Evolutionary conservation across 2,888 invertebrate genomes (phyloP).

Genomic region (Poecilobothrus nobilitatus): DNA sequence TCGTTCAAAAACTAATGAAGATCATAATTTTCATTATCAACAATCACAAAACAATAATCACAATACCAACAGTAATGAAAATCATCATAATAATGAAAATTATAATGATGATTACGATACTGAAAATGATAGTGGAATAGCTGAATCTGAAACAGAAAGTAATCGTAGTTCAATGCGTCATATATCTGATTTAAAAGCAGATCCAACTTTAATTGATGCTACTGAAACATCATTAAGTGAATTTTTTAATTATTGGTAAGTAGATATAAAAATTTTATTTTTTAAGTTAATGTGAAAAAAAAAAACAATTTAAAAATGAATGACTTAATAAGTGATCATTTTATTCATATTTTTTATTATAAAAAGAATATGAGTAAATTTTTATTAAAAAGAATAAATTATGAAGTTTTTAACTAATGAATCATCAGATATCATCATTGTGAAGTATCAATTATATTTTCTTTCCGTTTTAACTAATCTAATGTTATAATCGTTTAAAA

Average conservation of each 20-base stretch:
- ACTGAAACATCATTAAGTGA: not conserved
- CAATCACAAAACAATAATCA: not conserved
- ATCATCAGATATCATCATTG: too few relatives aligned
- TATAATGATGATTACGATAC: conserved; percentile 16
- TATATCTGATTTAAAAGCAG: conserved; percentile 4
- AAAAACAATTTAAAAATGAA: too few relatives aligned
- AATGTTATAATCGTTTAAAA: too few relatives aligned
- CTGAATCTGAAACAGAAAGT: conserved; percentile 22
- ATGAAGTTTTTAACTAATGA: too few relatives aligned
- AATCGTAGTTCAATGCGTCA: conserved; percentile 7
- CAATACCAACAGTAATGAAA: not conserved
- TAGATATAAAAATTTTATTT: not conserved
- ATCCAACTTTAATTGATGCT: not conserved
- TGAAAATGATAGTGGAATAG: conserved; percentile 31
- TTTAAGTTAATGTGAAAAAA: not conserved
- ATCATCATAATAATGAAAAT: not conserved
- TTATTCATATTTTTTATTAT: too few relatives aligned
- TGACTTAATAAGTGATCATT: not conserved
- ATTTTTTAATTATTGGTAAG: conserved; percentile 9
- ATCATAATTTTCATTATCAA: not conserved
- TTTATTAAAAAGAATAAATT: too few relatives aligned
- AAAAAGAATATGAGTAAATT: too few relatives aligned
- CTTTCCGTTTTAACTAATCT: too few relatives aligned
- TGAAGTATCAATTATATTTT: too few relatives aligned
- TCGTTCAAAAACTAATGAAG: not conserved